Percentiles rank a stretch among this genome's conserved stretches.
Evolutionary conservation across 23 tunicate genomes (phyloP).

Genomic region (Phallusia fumigata): DNA sequence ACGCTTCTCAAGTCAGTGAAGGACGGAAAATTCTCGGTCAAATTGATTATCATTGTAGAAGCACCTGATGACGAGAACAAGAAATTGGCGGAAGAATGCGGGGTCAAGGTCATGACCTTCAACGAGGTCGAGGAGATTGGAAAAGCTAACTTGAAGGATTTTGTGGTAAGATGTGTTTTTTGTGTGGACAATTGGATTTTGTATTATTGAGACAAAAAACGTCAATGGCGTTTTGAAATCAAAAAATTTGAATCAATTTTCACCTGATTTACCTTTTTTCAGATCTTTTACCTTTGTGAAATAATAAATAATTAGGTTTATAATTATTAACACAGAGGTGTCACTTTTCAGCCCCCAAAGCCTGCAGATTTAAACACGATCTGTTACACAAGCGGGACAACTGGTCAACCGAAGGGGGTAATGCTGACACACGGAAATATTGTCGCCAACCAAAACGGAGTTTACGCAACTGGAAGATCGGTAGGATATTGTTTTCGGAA

Average conservation of each 20-base stretch:
- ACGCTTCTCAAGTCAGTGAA: constrained; percentile 41
- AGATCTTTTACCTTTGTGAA: no score
- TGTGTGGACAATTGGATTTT: not conserved
- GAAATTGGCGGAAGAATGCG: constrained; percentile 20
- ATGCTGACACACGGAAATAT: constrained; percentile 86
- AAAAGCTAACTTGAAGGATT: constrained; percentile 50
- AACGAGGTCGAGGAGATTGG: constrained; percentile 50
- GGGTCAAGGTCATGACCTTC: constrained; percentile 47
- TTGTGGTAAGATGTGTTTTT: constrained; percentile 39
- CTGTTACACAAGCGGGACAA: constrained; percentile 96
- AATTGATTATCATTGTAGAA: constrained; percentile 36
- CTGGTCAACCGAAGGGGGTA: constrained; percentile 96
- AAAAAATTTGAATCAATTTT: no score
- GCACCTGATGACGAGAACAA: constrained; percentile 25
- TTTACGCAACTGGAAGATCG: constrained; percentile 47
- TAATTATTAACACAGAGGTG: not conserved
- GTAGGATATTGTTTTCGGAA: constrained; percentile 15
- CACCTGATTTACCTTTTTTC: no score
- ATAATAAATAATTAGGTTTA: no score
- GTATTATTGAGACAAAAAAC: no score
- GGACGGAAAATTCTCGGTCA: constrained; percentile 25
- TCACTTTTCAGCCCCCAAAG: constrained; percentile 66
- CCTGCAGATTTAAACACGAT: constrained; percentile 86
- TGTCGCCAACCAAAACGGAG: constrained; percentile 52
- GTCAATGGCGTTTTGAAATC: no score